phyloP scores from a whole-genome alignment of 2,797 vertebrate species.

The Pseudochirops cupreus region DNA sequence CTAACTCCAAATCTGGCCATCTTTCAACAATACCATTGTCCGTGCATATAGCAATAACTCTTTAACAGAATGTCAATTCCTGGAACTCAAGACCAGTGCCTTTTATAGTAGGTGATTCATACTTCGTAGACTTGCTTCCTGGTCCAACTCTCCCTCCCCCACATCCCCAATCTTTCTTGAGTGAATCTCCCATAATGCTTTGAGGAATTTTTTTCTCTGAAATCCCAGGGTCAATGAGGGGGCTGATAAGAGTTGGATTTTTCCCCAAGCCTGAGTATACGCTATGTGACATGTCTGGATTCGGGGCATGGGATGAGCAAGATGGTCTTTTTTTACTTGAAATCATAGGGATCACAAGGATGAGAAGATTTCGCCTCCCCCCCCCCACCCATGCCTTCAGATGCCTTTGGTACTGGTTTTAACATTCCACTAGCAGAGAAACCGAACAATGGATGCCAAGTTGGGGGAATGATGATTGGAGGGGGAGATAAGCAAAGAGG shows the following conservation, averaged over 20 bases:
- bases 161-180: neutral
- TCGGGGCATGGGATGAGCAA: neutral
- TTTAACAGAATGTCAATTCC: neutral
- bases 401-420: neutral
- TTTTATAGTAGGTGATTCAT: neutral
- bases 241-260: neutral
- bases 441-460: no score
- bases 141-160: neutral
- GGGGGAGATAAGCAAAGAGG: no score
- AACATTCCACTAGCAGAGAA: neutral
- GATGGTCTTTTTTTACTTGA: neutral
- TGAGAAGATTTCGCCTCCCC: neutral
- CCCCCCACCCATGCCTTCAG: neutral
- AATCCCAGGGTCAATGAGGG: neutral
- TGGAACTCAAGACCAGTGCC: neutral
- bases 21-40: neutral
- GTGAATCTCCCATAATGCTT: neutral
- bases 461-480: no score
- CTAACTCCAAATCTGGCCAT: neutral
- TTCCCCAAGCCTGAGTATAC: neutral
- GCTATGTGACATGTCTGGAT: neutral
- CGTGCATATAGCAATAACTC: neutral
- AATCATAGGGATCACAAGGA: neutral
- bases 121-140: neutral
- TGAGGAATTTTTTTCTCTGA: neutral